Percentiles rank a stretch among this genome's conserved stretches.
phyloP scores from a whole-genome alignment of 1,140 invertebrate genomes.

The Danaus melanippus region DNA sequence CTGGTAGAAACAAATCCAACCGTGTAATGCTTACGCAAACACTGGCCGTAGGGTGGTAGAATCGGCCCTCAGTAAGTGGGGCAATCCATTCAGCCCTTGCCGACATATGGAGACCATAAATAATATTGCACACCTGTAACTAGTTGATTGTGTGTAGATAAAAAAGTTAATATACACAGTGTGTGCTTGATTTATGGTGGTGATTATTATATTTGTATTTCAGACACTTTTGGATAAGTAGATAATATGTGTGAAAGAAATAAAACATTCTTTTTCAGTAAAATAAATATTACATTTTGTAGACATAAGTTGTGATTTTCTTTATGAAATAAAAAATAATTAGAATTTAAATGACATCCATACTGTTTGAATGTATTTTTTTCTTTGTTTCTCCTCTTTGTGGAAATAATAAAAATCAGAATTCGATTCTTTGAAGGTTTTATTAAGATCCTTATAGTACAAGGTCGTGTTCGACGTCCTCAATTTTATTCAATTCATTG shows the following conservation, averaged over 20 bases:
- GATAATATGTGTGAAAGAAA: too few species aligned
- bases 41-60: slow-evolving; percentile 29
- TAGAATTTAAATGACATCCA: neutral
- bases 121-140: slow-evolving; percentile 56
- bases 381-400: neutral
- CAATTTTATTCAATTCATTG: slow-evolving; percentile 25
- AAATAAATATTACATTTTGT: too few species aligned
- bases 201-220: too few species aligned
- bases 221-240: too few species aligned
- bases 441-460: slow-evolving; percentile 8
- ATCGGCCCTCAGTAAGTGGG: slow-evolving; percentile 47
- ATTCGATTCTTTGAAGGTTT: slow-evolving; percentile 1
- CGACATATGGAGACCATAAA: slow-evolving; percentile 50
- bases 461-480: slow-evolving; percentile 16
- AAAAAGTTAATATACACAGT: slow-evolving; percentile 54
- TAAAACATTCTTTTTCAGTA: too few species aligned
- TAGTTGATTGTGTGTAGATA: slow-evolving; percentile 50
- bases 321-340: too few species aligned
- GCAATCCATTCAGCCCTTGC: slow-evolving; percentile 53
- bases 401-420: slow-evolving; percentile 2
- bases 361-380: slow-evolving; percentile 3
- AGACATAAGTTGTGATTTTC: too few species aligned
- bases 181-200: slow-evolving; percentile 37
- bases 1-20: slow-evolving; percentile 25
- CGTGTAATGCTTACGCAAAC: slow-evolving; percentile 27